phyloP scores from a whole-genome alignment of 2,113 vertebrate genomes.

The Pao palembangensis region DNA sequence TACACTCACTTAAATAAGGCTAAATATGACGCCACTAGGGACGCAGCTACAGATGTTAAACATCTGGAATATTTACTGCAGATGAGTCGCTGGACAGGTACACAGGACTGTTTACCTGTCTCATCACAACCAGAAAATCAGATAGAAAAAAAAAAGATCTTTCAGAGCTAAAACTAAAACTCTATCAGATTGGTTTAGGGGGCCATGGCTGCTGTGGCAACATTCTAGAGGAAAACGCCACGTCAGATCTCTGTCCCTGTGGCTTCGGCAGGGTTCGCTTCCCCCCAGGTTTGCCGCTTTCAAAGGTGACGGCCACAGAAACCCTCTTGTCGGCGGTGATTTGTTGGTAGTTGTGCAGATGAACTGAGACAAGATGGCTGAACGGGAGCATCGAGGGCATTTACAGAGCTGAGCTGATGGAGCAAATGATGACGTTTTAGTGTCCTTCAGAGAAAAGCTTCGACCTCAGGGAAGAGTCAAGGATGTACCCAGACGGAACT shows the following conservation, averaged over 20 bases:
- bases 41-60: too few species aligned
- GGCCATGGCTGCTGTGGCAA: conserved; percentile 3
- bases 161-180: conserved; percentile 7
- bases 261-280: neutral
- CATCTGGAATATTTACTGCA: too few species aligned
- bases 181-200: conserved; percentile 21
- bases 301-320: conserved; percentile 21
- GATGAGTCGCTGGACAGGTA: too few species aligned
- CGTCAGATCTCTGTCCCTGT: neutral
- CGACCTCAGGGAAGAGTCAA: conserved; percentile 24
- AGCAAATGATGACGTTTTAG: conserved; percentile 27
- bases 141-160: neutral
- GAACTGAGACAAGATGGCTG: conserved; percentile 29
- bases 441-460: conserved; percentile 12
- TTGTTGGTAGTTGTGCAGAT: conserved; percentile 45
- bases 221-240: conserved; percentile 15
- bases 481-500: conserved; percentile 9
- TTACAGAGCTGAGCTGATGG: neutral
- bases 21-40: too few species aligned
- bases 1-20: too few species aligned
- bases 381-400: conserved; percentile 19
- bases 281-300: conserved; percentile 9
- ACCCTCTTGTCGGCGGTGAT: conserved; percentile 34
- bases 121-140: too few species aligned
- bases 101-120: too few species aligned